phyloP scores from a whole-genome alignment of 2,888 invertebrate genomes.

The Cephus nigrinus region DNA sequence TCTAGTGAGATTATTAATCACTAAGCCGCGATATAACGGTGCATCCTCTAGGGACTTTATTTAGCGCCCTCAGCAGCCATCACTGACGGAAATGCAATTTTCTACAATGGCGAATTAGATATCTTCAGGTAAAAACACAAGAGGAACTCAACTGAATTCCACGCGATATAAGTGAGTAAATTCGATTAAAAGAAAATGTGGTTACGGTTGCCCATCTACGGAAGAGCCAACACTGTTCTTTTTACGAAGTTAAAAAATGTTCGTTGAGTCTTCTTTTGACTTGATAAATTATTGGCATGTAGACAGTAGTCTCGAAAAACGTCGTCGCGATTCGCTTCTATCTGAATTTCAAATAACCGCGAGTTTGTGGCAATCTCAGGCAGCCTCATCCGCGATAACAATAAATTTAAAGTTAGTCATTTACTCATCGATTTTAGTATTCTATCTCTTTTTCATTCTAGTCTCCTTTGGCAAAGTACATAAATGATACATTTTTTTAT shows the following conservation, averaged over 20 bases:
- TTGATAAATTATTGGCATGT: no score
- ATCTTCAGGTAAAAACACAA: slow-evolving; percentile 24
- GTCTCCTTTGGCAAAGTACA: background rate
- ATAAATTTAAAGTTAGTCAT: no score
- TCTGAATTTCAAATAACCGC: background rate
- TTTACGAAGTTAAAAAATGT: background rate
- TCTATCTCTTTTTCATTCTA: background rate
- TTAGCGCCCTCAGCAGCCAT: slow-evolving; percentile 36
- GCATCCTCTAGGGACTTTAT: no score
- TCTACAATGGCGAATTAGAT: slow-evolving; percentile 52
- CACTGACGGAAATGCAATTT: slow-evolving; percentile 36
- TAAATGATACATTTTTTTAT: background rate
- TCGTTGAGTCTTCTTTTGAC: background rate
- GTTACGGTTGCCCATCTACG: no score
- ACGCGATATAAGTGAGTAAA: slow-evolving; percentile 36
- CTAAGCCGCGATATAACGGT: no score
- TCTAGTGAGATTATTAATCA: no score
- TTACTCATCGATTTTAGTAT: background rate
- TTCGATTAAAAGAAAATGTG: background rate
- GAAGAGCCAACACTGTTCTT: background rate
- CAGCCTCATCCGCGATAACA: background rate
- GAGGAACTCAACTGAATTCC: slow-evolving; percentile 26
- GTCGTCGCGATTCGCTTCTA: no score
- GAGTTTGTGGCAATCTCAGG: background rate
- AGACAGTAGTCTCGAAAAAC: no score